A percentile compares a stretch with the other conserved stretches of the same genome.
Conservation (phyloP, 2,797 vertebrate genomes). For the Pantherophis alleghaniensis region DNA sequence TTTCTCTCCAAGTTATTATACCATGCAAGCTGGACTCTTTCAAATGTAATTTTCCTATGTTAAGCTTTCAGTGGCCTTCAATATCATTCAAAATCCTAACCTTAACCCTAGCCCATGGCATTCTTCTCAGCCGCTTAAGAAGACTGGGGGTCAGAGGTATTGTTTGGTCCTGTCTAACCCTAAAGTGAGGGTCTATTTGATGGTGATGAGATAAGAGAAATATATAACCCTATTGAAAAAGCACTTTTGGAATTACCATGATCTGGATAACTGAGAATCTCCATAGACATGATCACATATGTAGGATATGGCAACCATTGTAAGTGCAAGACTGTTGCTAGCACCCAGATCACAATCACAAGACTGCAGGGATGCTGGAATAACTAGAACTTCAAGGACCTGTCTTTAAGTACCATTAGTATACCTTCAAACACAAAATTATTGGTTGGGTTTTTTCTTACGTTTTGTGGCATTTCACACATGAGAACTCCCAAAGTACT, state of each 20-base stretch:
- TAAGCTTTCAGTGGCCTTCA: background rate
- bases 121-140: background rate
- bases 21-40: background rate
- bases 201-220: background rate
- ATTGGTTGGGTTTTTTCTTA: background rate
- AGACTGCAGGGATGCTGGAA: background rate
- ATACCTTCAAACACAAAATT: background rate
- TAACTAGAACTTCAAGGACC: background rate
- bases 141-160: background rate
- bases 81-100: background rate
- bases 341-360: too few relatives aligned
- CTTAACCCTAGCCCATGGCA: background rate
- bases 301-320: background rate
- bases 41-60: background rate
- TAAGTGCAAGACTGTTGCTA: background rate
- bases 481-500: background rate
- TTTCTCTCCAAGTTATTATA: background rate
- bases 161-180: background rate
- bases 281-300: background rate
- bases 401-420: background rate
- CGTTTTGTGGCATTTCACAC: background rate
- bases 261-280: background rate
- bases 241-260: background rate
- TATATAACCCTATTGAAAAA: background rate
- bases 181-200: background rate